Percentiles rank a stretch among this genome's conserved stretches.
Evolutionary conservation across 2,113 vertebrate species (phyloP).

Genomic region (Dissostichus mawsoni): DNA sequence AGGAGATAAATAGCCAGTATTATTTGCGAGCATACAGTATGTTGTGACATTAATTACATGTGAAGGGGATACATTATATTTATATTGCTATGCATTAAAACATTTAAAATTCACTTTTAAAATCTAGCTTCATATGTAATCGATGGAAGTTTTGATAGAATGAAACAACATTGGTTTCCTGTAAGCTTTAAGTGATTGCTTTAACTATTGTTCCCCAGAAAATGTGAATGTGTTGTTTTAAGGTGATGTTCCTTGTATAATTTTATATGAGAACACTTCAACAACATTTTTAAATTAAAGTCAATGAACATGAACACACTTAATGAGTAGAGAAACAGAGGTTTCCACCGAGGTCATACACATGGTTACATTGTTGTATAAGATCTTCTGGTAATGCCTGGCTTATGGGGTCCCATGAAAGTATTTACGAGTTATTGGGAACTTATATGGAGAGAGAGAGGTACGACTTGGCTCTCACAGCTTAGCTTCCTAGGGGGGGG

Average conservation of each 20-base stretch:
- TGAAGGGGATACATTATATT: background rate
- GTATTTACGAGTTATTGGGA: slow-evolving; percentile 75
- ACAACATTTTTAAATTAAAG: background rate
- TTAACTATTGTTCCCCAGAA: too few species aligned
- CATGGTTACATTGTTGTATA: slow-evolving; percentile 44
- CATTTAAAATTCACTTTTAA: background rate
- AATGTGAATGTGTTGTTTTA: background rate
- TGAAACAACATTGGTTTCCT: slow-evolving; percentile 11
- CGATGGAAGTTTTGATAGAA: slow-evolving; percentile 7
- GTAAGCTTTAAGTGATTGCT: too few species aligned
- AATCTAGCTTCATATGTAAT: background rate
- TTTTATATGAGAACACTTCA: slow-evolving; percentile 13
- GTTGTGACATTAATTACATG: background rate
- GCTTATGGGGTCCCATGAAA: slow-evolving; percentile 72
- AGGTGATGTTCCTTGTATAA: background rate
- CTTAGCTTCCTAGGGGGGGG: slow-evolving; percentile 34
- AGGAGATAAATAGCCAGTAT: background rate
- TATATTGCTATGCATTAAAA: background rate
- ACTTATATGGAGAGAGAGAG: slow-evolving; percentile 58
- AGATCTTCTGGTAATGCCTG: slow-evolving; percentile 59
- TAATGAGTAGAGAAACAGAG: slow-evolving; percentile 24
- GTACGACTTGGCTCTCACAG: slow-evolving; percentile 63
- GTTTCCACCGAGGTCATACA: slow-evolving; percentile 37
- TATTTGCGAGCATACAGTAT: background rate
- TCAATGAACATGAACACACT: too few species aligned